A percentile compares a stretch with the other conserved stretches of the same genome.
These are phyloP conservation scores for Lepidothrix coronata DNA, from an alignment of 2,113 vertebrate species.

Conservation along the genomic window DNA sequence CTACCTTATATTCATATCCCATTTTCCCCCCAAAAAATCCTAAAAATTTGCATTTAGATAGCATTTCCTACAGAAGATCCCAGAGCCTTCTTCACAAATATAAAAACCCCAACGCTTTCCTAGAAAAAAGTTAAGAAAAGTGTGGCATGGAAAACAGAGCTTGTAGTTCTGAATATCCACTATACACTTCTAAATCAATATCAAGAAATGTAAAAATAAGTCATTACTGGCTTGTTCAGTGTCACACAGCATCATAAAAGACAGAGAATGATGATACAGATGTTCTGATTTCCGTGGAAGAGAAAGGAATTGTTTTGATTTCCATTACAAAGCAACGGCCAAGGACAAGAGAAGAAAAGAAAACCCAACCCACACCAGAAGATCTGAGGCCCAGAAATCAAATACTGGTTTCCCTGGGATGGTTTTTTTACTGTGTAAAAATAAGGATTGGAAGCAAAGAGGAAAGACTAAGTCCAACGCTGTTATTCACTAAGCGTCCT, in stretches of 20 bases:
- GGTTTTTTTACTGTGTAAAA: not conserved
- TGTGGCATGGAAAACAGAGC: not conserved
- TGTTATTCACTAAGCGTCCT: not conserved
- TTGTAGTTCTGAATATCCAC: not conserved
- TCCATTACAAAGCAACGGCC: not conserved
- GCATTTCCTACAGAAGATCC: not conserved
- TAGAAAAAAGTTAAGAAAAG: not conserved
- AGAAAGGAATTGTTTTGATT: not conserved
- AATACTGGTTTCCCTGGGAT: not conserved
- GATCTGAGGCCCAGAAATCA: not conserved
- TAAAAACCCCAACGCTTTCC: accelerated
- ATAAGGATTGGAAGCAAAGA: not conserved
- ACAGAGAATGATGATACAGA: not conserved
- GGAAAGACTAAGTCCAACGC: not conserved
- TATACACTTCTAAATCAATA: not conserved
- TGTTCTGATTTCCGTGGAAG: not conserved
- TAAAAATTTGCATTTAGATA: not conserved
- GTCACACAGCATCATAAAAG: not conserved
- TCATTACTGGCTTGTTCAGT: not conserved
- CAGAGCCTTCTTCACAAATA: not conserved
- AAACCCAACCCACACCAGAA: not conserved
- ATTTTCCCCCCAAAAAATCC: not conserved
- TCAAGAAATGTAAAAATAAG: not conserved
- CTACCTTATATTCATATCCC: not conserved
- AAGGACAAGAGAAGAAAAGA: not conserved